A percentile compares a stretch with the other conserved stretches of the same genome.
Conservation (phyloP, 2,888 invertebrate species). For the Volucella inflata region DNA sequence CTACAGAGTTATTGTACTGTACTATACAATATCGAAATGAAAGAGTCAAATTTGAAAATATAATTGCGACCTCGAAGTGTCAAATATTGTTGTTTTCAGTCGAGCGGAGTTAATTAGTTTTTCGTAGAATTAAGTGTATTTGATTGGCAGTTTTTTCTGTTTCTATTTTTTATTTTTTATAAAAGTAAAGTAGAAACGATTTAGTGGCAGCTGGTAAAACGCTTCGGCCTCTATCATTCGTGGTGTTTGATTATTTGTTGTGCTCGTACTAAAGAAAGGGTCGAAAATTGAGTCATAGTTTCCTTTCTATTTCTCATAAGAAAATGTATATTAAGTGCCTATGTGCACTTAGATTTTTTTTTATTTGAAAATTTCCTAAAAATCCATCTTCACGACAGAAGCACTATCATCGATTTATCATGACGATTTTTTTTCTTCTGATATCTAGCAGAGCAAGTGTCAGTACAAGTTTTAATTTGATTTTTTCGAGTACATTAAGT, state of each 20-base stretch:
- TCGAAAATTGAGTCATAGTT: too few species aligned
- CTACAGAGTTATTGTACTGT: neutral
- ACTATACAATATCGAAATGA: neutral
- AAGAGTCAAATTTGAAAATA: conserved; percentile 18
- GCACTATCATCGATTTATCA: too few species aligned
- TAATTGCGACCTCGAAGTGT: conserved; percentile 30
- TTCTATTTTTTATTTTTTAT: conserved; percentile 16
- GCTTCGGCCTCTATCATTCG: too few species aligned
- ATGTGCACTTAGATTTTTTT: too few species aligned
- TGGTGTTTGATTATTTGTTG: too few species aligned
- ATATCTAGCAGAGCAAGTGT: too few species aligned
- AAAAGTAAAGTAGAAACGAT: neutral
- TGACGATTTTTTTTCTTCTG: too few species aligned
- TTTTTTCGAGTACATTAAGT: conserved; percentile 4
- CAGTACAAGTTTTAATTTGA: neutral
- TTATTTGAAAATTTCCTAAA: too few species aligned
- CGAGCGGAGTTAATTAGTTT: conserved; percentile 39
- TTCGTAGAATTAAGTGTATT: conserved; percentile 38
- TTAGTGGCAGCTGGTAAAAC: neutral
- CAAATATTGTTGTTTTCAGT: conserved; percentile 12
- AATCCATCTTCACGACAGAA: too few species aligned
- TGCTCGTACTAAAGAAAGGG: too few species aligned
- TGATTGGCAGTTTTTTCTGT: conserved; percentile 25
- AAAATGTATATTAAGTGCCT: too few species aligned
- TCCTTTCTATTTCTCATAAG: too few species aligned